These are phyloP conservation scores for Carapus acus DNA, from an alignment of 2,797 vertebrate species.

Conservation along the genomic window DNA sequence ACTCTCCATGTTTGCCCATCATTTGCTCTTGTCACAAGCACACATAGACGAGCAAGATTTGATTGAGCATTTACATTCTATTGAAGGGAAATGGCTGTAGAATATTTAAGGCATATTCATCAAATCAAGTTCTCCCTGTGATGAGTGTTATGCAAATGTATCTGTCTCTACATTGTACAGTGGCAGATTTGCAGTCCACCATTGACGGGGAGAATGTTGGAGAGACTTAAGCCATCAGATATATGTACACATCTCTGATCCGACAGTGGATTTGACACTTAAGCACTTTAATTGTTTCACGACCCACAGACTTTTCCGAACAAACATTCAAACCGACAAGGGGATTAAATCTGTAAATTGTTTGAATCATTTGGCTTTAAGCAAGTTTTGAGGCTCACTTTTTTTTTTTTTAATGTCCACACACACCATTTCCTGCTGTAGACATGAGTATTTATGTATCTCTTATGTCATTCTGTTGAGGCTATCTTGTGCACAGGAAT, in stretches of 20 bases:
- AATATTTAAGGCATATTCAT: background rate
- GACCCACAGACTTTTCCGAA: slow-evolving; percentile 17
- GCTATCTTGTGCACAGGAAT: slow-evolving; percentile 28
- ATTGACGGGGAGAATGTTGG: slow-evolving; percentile 16
- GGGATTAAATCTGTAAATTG: no score
- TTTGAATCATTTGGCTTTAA: no score
- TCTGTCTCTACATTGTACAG: background rate
- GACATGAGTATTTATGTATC: slow-evolving; percentile 12
- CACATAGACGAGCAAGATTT: slow-evolving; percentile 1
- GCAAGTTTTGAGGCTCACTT: background rate
- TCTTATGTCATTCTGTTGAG: slow-evolving; percentile 28
- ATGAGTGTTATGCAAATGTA: slow-evolving; percentile 5
- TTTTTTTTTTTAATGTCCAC: no score
- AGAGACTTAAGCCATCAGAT: slow-evolving; percentile 27
- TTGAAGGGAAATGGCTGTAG: slow-evolving; percentile 9
- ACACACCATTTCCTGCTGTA: no score
- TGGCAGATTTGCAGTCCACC: slow-evolving; percentile 19
- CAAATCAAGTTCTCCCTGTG: slow-evolving; percentile 5
- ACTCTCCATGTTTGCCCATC: background rate
- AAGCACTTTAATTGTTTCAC: slow-evolving; percentile 55
- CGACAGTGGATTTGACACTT: slow-evolving; percentile 37
- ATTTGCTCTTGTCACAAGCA: background rate
- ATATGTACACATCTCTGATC: slow-evolving; percentile 31
- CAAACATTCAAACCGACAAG: no score
- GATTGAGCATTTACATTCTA: background rate